Percentiles rank a stretch among this genome's conserved stretches.
phyloP scores from a whole-genome alignment of 1,140 invertebrate genomes.

The Cotesia vestalis region DNA sequence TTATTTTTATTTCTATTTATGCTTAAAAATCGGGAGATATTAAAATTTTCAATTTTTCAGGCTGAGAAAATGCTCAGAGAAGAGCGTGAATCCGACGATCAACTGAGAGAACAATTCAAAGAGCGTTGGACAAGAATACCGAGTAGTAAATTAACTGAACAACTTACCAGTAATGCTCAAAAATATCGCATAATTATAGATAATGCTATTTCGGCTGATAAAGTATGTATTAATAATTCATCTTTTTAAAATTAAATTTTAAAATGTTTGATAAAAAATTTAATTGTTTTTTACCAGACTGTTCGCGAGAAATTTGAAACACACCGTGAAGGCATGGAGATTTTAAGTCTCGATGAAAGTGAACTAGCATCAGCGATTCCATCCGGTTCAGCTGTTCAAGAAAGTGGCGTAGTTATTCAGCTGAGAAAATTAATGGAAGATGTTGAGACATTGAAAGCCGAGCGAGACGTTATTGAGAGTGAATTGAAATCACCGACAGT shows the following conservation, averaged over 20 bases:
- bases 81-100: constrained; percentile 90
- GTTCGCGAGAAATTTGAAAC: constrained; percentile 88
- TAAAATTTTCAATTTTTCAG: constrained; percentile 57
- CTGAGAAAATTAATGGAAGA: constrained; percentile 85
- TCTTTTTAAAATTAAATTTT: not conserved
- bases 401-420: constrained; percentile 71
- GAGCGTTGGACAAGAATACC: constrained; percentile 90
- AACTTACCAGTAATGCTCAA: constrained; percentile 83
- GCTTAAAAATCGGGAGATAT: not conserved
- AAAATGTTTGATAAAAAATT: constrained; percentile 5
- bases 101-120: constrained; percentile 89
- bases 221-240: constrained; percentile 58
- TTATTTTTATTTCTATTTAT: constrained; percentile 8
- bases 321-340: constrained; percentile 82
- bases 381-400: constrained; percentile 66
- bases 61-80: constrained; percentile 88
- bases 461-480: constrained; percentile 87
- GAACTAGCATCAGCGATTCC: constrained; percentile 75
- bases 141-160: constrained; percentile 88
- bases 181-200: constrained; percentile 94
- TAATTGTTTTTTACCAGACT: constrained; percentile 61
- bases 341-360: constrained; percentile 80
- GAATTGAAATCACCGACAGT: constrained; percentile 85
- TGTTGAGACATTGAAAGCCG: constrained; percentile 87
- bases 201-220: constrained; percentile 85